These are phyloP conservation scores for Cremastobaeus sp. DNA, from an alignment of 2,888 invertebrate genomes.

Conservation along the genomic window DNA sequence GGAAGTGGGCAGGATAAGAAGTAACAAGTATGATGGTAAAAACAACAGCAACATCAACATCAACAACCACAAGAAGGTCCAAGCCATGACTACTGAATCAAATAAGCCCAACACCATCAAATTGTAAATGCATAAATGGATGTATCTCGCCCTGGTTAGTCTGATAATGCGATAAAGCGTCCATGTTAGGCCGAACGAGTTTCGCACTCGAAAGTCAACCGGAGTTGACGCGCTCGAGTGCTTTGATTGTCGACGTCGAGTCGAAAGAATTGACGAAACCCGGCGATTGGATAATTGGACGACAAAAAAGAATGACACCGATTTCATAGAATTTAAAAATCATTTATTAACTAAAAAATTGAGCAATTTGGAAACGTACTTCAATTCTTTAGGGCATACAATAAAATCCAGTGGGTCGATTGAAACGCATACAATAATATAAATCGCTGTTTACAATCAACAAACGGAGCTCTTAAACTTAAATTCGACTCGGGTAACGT, in stretches of 20 bases:
- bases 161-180: conserved; percentile 30
- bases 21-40: neutral
- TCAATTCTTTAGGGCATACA: conserved; percentile 56
- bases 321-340: conserved; percentile 42
- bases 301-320: conserved; percentile 51
- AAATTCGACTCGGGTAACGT: conserved; percentile 18
- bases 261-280: conserved; percentile 56
- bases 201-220: no score
- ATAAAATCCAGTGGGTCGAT: conserved; percentile 29
- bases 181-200: conserved; percentile 69
- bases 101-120: conserved; percentile 44
- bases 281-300: conserved; percentile 49
- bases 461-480: conserved; percentile 25
- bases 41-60: no score
- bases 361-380: conserved; percentile 54
- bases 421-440: conserved; percentile 49
- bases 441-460: conserved; percentile 43
- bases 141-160: conserved; percentile 48
- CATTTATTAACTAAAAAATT: conserved; percentile 41
- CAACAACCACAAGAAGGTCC: no score
- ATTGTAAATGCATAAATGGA: conserved; percentile 12
- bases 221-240: no score
- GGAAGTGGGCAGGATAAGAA: neutral
- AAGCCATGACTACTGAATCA: no score
- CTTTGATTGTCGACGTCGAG: conserved; percentile 20